Evolutionary conservation across 2,113 vertebrate genomes (phyloP).

Genomic region (human): DNA sequence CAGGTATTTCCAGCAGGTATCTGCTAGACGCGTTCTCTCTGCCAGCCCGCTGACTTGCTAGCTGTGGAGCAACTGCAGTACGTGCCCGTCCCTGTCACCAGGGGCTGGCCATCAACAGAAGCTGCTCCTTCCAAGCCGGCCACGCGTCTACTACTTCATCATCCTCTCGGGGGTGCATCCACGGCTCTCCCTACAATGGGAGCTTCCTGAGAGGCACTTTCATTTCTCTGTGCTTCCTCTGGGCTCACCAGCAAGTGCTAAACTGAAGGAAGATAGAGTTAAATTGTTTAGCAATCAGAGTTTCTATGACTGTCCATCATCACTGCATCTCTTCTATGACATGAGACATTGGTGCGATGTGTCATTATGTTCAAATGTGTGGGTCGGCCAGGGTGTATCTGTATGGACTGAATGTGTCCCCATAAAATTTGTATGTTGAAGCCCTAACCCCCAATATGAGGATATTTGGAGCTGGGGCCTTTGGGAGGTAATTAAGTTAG

Average conservation of each 20-base stretch:
- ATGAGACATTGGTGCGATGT: background rate
- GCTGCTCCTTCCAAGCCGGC: background rate
- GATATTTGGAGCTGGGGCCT: background rate
- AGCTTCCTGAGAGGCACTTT: background rate
- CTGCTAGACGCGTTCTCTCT: background rate
- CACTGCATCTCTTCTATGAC: background rate
- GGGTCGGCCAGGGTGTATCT: background rate
- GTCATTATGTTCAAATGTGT: background rate
- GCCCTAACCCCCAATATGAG: background rate
- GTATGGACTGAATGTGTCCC: background rate
- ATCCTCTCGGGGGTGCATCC: accelerated
- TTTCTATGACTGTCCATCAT: background rate
- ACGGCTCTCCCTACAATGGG: background rate
- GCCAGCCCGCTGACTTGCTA: accelerated
- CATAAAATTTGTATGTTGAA: background rate
- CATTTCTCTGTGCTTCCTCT: background rate
- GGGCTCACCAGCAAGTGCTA: background rate
- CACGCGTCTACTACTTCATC: accelerated
- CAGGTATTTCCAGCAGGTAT: background rate
- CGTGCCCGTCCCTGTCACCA: background rate
- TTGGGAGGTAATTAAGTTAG: background rate
- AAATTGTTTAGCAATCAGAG: background rate
- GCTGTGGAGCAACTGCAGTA: background rate
- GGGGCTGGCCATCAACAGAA: accelerated
- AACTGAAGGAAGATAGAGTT: background rate